Percentiles rank a stretch among this genome's conserved stretches.
These are phyloP conservation scores for Megamerina dolium DNA, from an alignment of 2,888 invertebrate species.

Conservation along the genomic window DNA sequence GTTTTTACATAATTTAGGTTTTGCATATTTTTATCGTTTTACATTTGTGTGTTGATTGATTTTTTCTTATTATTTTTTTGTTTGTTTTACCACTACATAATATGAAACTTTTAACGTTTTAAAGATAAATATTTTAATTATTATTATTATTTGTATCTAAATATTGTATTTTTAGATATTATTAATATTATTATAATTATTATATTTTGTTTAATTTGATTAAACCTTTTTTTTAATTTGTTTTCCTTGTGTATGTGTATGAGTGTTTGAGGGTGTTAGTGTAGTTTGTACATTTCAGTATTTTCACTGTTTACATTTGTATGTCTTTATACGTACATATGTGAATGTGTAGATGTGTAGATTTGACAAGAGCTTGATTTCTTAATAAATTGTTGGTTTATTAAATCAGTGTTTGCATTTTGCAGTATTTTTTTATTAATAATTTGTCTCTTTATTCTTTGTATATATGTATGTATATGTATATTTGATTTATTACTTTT, in stretches of 20 bases:
- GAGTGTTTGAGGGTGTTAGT: too few relatives aligned
- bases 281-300: background rate
- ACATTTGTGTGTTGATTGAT: constrained; percentile 1
- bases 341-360: background rate
- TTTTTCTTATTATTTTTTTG: constrained; percentile 3
- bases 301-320: background rate
- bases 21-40: background rate
- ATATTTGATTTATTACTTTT: background rate
- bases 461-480: background rate
- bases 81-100: constrained; percentile 11
- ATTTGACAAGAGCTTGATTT: too few relatives aligned
- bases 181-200: constrained; percentile 3
- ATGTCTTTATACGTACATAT: background rate
- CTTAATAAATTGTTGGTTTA: too few relatives aligned
- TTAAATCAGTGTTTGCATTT: too few relatives aligned
- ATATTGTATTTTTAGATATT: background rate
- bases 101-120: constrained; percentile 16
- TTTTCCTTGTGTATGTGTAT: too few relatives aligned
- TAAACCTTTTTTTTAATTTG: constrained; percentile 3
- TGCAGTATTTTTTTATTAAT: too few relatives aligned
- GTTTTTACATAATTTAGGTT: background rate
- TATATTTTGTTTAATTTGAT: constrained; percentile 8
- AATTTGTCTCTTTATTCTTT: background rate
- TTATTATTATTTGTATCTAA: background rate
- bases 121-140: constrained; percentile 10